Conservation (phyloP, 2,797 vertebrate genomes). For the Eidolon dupreanum region DNA sequence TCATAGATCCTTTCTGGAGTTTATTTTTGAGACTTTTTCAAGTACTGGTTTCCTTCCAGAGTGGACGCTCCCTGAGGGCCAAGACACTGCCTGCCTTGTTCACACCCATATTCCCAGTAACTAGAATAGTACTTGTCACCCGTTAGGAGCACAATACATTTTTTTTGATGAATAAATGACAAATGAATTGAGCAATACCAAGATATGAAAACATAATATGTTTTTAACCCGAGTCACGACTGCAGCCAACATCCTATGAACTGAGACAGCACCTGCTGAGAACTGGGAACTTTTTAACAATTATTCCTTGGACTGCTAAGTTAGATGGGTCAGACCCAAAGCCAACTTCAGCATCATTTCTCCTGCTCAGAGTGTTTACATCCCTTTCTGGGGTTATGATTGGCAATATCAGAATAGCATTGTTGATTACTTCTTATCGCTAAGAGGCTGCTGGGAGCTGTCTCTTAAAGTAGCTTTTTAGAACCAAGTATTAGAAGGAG, state of each 20-base stretch:
- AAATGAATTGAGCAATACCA: neutral
- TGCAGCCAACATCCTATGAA: neutral
- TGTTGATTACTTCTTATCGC: neutral
- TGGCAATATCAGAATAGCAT: neutral
- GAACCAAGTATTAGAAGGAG: neutral
- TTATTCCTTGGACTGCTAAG: neutral
- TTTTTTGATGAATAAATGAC: neutral
- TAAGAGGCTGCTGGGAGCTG: neutral
- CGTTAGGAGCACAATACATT: neutral
- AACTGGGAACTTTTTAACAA: neutral
- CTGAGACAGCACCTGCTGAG: neutral
- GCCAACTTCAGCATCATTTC: neutral
- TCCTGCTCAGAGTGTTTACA: neutral
- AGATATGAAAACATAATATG: neutral
- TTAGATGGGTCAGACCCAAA: neutral
- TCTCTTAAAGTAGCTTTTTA: neutral
- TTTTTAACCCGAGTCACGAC: neutral
- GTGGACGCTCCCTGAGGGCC: neutral
- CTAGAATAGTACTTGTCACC: neutral
- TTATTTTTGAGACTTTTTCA: neutral
- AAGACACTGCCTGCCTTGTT: neutral
- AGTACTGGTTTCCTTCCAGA: slow-evolving; percentile 22
- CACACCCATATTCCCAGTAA: neutral
- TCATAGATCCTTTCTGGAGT: neutral
- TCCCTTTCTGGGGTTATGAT: neutral